Conservation (phyloP, 2,113 vertebrate species). For the Semicossyphus pulcher region DNA sequence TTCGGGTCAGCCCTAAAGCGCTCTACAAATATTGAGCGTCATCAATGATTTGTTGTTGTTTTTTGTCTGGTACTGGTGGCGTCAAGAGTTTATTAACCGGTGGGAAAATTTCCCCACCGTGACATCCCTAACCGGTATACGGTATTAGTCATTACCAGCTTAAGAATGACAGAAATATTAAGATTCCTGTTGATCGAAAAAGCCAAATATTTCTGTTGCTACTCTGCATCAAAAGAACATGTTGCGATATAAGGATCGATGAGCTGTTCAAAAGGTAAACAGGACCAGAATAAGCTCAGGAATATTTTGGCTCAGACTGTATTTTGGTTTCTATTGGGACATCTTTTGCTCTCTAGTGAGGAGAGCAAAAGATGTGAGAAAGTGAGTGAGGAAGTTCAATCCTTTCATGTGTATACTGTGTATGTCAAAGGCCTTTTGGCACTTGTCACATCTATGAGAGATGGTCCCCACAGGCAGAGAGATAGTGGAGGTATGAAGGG, state of each 20-base stretch:
- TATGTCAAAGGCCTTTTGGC: slow-evolving; percentile 33
- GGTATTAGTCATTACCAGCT: neutral
- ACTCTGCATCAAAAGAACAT: neutral
- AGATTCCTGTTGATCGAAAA: neutral
- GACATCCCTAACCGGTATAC: no score
- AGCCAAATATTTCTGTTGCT: neutral
- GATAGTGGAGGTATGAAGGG: slow-evolving; percentile 18
- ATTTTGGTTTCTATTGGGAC: slow-evolving; percentile 11
- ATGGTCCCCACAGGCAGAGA: slow-evolving; percentile 27
- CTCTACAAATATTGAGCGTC: no score
- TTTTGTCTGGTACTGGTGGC: no score
- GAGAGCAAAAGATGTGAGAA: no score
- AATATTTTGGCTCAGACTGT: neutral
- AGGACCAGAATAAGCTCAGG: no score
- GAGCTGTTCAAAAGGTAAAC: neutral
- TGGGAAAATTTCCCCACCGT: no score
- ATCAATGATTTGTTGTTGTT: no score
- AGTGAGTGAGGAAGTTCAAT: slow-evolving; percentile 7
- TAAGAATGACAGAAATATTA: neutral
- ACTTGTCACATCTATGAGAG: slow-evolving; percentile 39
- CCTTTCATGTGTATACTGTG: slow-evolving; percentile 5
- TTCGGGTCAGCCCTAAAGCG: no score
- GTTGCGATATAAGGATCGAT: neutral
- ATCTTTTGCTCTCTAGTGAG: neutral
- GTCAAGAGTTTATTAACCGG: no score